Percentiles rank a stretch among this genome's conserved stretches.
phyloP scores from a whole-genome alignment of 2,113 vertebrate genomes.

The Tamias sibiricus region DNA sequence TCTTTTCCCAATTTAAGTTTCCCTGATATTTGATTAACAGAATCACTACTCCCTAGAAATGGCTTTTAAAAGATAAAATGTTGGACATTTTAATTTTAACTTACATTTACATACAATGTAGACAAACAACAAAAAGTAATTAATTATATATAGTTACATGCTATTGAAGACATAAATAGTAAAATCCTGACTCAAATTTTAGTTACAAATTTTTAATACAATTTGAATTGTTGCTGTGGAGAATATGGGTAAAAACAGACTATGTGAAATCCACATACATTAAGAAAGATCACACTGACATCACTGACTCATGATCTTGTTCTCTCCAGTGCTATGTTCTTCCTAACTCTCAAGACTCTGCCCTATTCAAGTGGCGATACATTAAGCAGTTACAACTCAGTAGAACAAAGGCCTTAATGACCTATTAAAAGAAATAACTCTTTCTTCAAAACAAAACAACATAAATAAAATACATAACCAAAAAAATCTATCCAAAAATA shows the following conservation, averaged over 20 bases:
- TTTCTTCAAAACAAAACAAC: constrained; percentile 25
- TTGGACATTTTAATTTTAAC: constrained; percentile 53
- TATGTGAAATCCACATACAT: not conserved
- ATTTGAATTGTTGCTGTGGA: not conserved
- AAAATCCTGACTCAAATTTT: constrained; percentile 39
- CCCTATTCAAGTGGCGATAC: not conserved
- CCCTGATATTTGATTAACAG: constrained; percentile 96
- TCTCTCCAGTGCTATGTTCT: not conserved
- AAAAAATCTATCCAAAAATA: constrained; percentile 35
- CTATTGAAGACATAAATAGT: not conserved
- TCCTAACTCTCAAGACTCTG: not conserved
- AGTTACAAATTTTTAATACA: constrained; percentile 36
- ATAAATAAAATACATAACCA: constrained; percentile 1
- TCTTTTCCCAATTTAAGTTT: constrained; percentile 99
- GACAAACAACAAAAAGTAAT: not conserved
- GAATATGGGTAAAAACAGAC: not conserved
- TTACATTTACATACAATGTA: constrained; percentile 29
- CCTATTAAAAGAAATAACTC: not conserved
- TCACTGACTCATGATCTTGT: not conserved
- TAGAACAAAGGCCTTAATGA: not conserved
- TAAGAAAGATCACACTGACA: not conserved
- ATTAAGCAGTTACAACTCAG: not conserved
- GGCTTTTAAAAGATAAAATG: constrained; percentile 89
- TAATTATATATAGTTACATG: not conserved
- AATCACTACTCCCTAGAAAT: constrained; percentile 97